Base-by-base conservation (phyloP, 2,797 vertebrate genomes). In the Muraenolepis orangiensis region DNA sequence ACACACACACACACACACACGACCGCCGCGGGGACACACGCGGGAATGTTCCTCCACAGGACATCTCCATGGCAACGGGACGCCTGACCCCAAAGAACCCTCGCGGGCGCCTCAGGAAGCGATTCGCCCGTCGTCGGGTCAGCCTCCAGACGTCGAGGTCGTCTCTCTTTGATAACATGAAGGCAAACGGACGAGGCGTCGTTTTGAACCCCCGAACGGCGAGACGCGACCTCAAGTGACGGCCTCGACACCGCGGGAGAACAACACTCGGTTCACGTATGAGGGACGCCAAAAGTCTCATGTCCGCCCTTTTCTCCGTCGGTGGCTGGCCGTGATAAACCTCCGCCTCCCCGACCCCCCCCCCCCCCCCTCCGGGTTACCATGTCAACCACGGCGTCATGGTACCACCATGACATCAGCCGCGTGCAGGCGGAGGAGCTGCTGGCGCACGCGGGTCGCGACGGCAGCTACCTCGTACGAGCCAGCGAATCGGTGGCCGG, bases 401-500 rank as follows among this genome's bases (percentile, higher is more conserved):
- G 96, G 96, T 96, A 96, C 84, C 95, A 96, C 87, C 83, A 93
- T 61, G 95, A 96, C 89, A 94, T 96, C 89, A 96, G 95, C 86
- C 94, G 95, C 7, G 94, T 93, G 71, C 92, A 89, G 32, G 95
- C 96, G 0, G 96, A 96, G 86, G 95, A 96, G 76, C 87, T 96
- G 82, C 85, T 96, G 90, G 95, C 95, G 75, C 91, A 85, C 73
- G 95, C 95, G 0, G 94, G 95, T 10, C 90, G 90, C 79, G 95
- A 97, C 12, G 96, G 96, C 80, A 95, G 94, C 88, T 97, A 95
- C 89, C 89, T 97, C 72, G 92, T 96, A 80, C 94, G 96, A 87
- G 95, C 96, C 93, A 97, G 96, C 68, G 96, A 96, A 87, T 96
- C 96, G 30, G 94, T 97, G 75, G 91, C 92, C 0, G 95, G 95